Conservation (phyloP, 1,140 invertebrate species). For the Pachyrhynchus sulphureomaculatus region DNA sequence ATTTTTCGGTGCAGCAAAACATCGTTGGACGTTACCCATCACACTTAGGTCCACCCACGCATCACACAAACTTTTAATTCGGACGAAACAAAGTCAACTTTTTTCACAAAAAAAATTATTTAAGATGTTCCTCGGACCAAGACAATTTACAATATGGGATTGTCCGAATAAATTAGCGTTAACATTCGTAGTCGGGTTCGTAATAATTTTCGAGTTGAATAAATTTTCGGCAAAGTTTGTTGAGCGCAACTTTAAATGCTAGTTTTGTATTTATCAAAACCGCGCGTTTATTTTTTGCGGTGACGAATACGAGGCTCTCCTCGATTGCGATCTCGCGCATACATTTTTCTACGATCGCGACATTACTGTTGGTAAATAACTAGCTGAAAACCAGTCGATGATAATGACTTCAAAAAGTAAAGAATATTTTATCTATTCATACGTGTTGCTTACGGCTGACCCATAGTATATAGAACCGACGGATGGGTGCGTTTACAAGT, state of each 20-base stretch:
- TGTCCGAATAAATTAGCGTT: constrained; percentile 8
- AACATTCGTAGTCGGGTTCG: constrained; percentile 2
- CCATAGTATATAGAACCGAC: too few species aligned
- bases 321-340: constrained; percentile 2
- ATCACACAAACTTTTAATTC: constrained; percentile 23
- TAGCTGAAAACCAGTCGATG: constrained; percentile 5
- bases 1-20: constrained; percentile 40
- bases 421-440: constrained; percentile 2
- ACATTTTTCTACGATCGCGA: constrained; percentile 12
- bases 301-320: constrained; percentile 13
- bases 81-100: constrained; percentile 1
- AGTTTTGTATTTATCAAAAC: constrained; percentile 23
- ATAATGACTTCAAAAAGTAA: not conserved
- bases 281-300: constrained; percentile 41
- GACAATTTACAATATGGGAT: constrained; percentile 6
- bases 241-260: constrained; percentile 21
- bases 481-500: too few species aligned
- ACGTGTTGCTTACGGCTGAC: not conserved
- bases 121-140: constrained; percentile 4
- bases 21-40: constrained; percentile 46
- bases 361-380: not conserved
- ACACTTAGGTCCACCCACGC: constrained; percentile 32
- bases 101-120: not conserved
- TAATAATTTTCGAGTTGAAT: constrained; percentile 7
- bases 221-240: constrained; percentile 10